Base-by-base conservation (phyloP, 1,140 invertebrate genomes). In the Tribolium madens region DNA sequence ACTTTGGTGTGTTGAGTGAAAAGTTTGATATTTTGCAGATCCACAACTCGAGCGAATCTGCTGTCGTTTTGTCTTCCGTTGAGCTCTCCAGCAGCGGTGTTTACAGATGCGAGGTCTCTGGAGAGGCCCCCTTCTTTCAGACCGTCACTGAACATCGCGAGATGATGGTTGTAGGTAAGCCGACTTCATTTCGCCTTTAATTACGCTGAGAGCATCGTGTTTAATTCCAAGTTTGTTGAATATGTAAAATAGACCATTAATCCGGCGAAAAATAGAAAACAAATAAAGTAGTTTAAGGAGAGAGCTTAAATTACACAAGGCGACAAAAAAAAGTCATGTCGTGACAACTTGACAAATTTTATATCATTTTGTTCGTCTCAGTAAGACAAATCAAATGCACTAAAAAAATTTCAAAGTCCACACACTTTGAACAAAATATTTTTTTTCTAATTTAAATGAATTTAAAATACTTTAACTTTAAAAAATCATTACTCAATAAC, bases 81-180 rank as follows among this genome's bases (percentile, higher is more conserved):
- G 91, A 92, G 79, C 86, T 96, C 78, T 90, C 93, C 83, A 93
- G 92, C 64, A 91, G 91, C 21, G 95, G 95, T 33, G 87, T 90
- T 15, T 96, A 95, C 87, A 89, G 93, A 76, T 96, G 95, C 83
- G 94, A 96, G 84, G 93, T 96, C 74, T 95, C 94, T 3, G 94
- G 92, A 0, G 95, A 96, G 86, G 94, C 93, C 31, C 93, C 94
- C 9, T 91, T 88, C 69, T 95, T 95, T 84, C 90, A 91, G 85
- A 95, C 93, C 18, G 93, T 94, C 70, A 91, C 91, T 47, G 91
- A 93, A 78, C 91, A 93, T 80, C 91, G 92, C 81, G 89, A 92
- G 82, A 93, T 95, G 88, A 86, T 89, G 77, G 93, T 95, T 84
- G 91, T 95, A 21, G 91, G 94, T 95, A 88, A 92, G 93, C 90